A percentile compares a stretch with the other conserved stretches of the same genome.
Conservation (phyloP, 1,140 invertebrate species). For the Drosophila dunni region DNA sequence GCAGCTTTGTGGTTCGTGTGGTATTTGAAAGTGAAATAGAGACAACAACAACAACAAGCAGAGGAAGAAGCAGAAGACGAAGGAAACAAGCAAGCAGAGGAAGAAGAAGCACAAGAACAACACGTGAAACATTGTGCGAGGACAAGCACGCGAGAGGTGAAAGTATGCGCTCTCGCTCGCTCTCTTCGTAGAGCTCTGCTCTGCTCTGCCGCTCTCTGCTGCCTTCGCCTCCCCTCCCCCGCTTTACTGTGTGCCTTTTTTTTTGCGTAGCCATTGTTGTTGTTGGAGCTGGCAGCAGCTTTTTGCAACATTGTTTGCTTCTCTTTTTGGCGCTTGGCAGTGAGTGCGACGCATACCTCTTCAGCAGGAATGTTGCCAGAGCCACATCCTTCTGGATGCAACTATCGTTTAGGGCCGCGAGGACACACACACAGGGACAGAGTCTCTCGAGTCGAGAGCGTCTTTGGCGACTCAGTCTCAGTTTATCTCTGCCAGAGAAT, state of each 20-base stretch:
- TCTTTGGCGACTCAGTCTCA: conserved; percentile 62
- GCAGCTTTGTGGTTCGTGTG: background rate
- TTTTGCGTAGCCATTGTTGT: conserved; percentile 11
- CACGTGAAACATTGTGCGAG: conserved; percentile 71
- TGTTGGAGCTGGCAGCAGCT: conserved; percentile 26
- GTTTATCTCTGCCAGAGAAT: conserved; percentile 82
- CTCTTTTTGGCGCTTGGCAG: conserved; percentile 50
- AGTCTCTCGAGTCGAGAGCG: conserved; percentile 25
- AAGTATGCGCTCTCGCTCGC: conserved; percentile 57
- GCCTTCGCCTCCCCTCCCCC: conserved; percentile 10
- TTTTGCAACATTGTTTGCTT: conserved; percentile 64
- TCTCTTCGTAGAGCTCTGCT: conserved; percentile 19
- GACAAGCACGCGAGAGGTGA: conserved; percentile 57
- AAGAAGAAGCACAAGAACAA: conserved; percentile 22
- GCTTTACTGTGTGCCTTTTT: background rate
- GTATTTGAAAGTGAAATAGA: conserved; percentile 70
- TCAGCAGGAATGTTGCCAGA: conserved; percentile 21
- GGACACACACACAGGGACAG: conserved; percentile 21
- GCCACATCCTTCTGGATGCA: conserved; percentile 63
- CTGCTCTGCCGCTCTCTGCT: conserved; percentile 28
- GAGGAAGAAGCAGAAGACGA: no score
- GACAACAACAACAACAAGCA: conserved; percentile 27
- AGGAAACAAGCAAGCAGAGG: background rate
- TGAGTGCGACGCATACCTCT: conserved; percentile 12
- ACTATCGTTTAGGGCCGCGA: conserved; percentile 54